Percentiles rank a stretch among this genome's conserved stretches.
These are phyloP conservation scores for Serinus canaria DNA, from an alignment of 2,113 vertebrate genomes.

Conservation along the genomic window DNA sequence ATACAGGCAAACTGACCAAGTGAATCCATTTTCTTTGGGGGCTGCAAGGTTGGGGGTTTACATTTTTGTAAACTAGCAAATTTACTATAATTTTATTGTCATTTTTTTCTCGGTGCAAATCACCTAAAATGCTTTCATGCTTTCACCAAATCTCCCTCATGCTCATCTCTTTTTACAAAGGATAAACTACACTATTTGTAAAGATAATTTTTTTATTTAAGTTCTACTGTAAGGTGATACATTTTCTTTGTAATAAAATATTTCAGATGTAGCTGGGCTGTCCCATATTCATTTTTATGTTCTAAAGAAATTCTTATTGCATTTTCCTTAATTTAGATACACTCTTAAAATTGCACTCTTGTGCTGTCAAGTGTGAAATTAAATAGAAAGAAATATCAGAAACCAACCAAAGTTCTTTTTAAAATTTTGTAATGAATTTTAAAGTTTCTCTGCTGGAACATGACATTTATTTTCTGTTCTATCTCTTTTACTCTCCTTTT, in stretches of 20 bases:
- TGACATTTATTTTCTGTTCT: background rate
- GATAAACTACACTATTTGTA: background rate
- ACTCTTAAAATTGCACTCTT: background rate
- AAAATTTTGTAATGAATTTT: background rate
- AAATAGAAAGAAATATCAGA: background rate
- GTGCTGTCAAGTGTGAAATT: background rate
- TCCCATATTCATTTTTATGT: background rate
- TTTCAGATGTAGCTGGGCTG: background rate
- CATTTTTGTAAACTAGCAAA: background rate
- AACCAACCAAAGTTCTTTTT: background rate
- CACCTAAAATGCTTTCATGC: background rate
- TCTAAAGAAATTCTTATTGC: background rate
- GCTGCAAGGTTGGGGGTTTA: background rate
- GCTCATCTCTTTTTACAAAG: background rate
- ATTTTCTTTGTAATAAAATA: background rate
- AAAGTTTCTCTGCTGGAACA: background rate
- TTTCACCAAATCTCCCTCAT: background rate
- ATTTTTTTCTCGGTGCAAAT: background rate
- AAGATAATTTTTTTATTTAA: background rate
- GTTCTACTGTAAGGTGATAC: background rate
- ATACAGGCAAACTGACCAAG: background rate
- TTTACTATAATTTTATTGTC: background rate
- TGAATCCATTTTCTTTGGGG: background rate
- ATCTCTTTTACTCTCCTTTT: background rate
- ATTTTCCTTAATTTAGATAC: background rate